Base-by-base conservation (phyloP, 2,888 invertebrate species). In the Linhomoeus sp. region DNA sequence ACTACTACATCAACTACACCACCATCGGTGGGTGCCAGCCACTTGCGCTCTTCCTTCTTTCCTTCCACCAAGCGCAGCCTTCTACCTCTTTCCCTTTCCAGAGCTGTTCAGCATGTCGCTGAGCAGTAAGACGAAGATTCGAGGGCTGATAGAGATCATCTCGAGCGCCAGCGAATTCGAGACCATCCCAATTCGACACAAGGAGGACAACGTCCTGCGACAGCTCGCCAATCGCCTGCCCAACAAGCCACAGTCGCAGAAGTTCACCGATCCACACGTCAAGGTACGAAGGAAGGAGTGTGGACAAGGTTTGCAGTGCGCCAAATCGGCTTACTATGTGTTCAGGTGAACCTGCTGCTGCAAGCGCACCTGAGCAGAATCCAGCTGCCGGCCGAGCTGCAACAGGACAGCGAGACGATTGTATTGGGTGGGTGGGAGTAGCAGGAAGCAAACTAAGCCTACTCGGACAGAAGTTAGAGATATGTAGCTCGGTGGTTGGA, bases 1-100 rank as follows among this genome's bases (percentile, higher is more conserved):
- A 99, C 70, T 99, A 99, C 68, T 97, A 97, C 70, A 97, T 97
- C 60, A 92, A 94, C 68, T 97, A 99, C 61, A 90, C 92, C 0
- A 99, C 97, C 0, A 97, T 97, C 49, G 83, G 83, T 83, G 62
- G 36, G 51, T 33, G 43, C 38, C 15, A 5, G 38, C 20, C 39
- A 12, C 17, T 29, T 9, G n/a, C 33, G 1, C 15, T 25, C n/a
- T 15, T 23, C n/a, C 14, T 42, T 25, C 20, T 20, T 42, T 12
- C 29, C 5, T 5, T 29, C 29, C 29, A 12, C 12, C 29, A 9
- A 29, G 29, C 29, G 29, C 7, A 9, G 29, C 29, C 29, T 5
- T 12, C 7, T 29, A 5, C 7, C 7, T 29, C 7, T 29, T 29
- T 24, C 19, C 15, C 2, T 17, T 60, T 60, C 45, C 71, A 84